These are phyloP conservation scores for Irena cyanogastra DNA, from an alignment of 2,113 vertebrate species.

Conservation along the genomic window DNA sequence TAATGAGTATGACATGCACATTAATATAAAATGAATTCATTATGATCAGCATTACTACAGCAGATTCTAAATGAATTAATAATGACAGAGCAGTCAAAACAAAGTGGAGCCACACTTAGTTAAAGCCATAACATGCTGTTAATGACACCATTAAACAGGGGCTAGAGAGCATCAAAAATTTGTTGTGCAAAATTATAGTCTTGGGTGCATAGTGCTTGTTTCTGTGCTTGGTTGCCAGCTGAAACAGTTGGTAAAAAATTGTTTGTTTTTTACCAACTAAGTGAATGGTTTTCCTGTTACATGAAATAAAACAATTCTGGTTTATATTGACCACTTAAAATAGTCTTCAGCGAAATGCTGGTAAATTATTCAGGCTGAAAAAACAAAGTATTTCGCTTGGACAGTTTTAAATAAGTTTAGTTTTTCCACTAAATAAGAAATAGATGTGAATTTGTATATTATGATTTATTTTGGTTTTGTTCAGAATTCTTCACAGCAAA, in stretches of 20 bases:
- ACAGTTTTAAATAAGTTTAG: background rate
- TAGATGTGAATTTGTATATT: background rate
- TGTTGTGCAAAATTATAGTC: background rate
- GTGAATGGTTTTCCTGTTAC: background rate
- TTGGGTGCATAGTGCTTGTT: background rate
- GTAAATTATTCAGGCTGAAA: background rate
- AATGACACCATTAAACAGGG: background rate
- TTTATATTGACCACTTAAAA: background rate
- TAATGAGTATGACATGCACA: slow-evolving; percentile 13
- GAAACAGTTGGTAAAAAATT: background rate
- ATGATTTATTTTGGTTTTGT: background rate
- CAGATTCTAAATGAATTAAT: slow-evolving; percentile 52
- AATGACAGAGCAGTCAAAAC: slow-evolving; percentile 42
- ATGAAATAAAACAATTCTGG: background rate
- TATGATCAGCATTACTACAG: background rate
- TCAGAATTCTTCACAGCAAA: background rate
- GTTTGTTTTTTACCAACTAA: background rate
- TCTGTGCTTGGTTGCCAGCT: background rate
- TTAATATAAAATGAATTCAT: slow-evolving; percentile 43
- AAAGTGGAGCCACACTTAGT: background rate
- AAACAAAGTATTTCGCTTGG: background rate
- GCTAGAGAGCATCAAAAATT: background rate
- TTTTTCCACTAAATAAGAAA: background rate
- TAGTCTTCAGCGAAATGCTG: background rate
- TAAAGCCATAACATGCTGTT: background rate